Evolutionary conservation across 2,888 invertebrate species (phyloP).

Genomic region (Eledona agricola): DNA sequence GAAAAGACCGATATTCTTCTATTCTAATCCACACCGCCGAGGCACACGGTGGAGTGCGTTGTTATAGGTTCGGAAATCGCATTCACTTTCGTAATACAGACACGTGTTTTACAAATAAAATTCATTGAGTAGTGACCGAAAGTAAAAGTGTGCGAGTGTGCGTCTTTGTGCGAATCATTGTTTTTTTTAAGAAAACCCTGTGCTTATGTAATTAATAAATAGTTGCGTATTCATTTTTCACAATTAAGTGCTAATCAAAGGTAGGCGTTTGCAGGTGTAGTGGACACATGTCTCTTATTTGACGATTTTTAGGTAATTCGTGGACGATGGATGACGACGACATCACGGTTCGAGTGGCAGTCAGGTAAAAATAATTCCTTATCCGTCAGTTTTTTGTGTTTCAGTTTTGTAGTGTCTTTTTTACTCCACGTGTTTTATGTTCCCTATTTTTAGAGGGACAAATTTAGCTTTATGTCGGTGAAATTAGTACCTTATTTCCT

Average conservation of each 20-base stretch:
- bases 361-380: constrained; percentile 65
- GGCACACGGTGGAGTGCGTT: constrained; percentile 42
- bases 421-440: constrained; percentile 36
- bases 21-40: constrained; percentile 43
- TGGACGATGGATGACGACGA: constrained; percentile 70
- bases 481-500: constrained; percentile 42
- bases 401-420: constrained; percentile 13
- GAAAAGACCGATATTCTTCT: constrained; percentile 35
- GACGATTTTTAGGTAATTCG: constrained; percentile 43
- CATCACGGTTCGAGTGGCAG: constrained; percentile 74
- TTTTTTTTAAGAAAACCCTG: constrained; percentile 7
- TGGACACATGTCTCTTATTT: constrained; percentile 44
- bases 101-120: constrained; percentile 36
- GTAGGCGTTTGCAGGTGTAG: constrained; percentile 53
- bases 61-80: constrained; percentile 44
- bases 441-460: constrained; percentile 40
- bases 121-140: neutral
- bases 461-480: constrained; percentile 40
- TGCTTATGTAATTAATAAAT: constrained; percentile 12
- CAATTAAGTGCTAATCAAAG: constrained; percentile 49
- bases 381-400: constrained; percentile 21
- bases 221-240: constrained; percentile 35
- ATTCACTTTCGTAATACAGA: constrained; percentile 47
- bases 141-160: neutral
- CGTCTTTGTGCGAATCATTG: no score